Evolutionary conservation across 2,113 vertebrate genomes (phyloP).

Genomic region (Lophius piscatorius): DNA sequence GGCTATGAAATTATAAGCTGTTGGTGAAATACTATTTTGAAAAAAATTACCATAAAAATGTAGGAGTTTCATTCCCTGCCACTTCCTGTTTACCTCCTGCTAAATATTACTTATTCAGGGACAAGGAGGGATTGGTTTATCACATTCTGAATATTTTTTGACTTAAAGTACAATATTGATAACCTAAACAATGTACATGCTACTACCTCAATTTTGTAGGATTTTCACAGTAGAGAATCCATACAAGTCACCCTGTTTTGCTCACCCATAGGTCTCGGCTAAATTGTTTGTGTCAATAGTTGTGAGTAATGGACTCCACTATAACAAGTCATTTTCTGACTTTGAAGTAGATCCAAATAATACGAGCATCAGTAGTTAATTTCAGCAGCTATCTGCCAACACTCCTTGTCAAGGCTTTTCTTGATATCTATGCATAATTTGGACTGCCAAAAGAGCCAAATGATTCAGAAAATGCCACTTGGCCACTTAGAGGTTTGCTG

Average conservation of each 20-base stretch:
- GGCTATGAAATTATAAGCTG: no score
- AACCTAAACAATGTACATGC: slow-evolving; percentile 43
- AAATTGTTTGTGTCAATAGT: slow-evolving; percentile 24
- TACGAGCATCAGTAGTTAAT: slow-evolving; percentile 34
- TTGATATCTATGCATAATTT: slow-evolving; percentile 64
- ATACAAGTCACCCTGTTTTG: slow-evolving; percentile 12
- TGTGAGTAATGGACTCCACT: slow-evolving; percentile 38
- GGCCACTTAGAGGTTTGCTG: slow-evolving; percentile 6
- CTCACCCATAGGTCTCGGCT: slow-evolving; percentile 4
- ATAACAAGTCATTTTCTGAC: slow-evolving; percentile 27
- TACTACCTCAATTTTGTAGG: slow-evolving; percentile 15
- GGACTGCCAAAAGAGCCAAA: slow-evolving; percentile 34
- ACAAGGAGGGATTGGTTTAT: slow-evolving; percentile 30
- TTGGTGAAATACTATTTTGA: no score
- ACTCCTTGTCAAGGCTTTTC: slow-evolving; percentile 46
- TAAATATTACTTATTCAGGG: slow-evolving; percentile 9
- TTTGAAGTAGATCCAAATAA: slow-evolving; percentile 48
- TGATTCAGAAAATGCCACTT: slow-evolving; percentile 35
- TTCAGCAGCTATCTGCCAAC: slow-evolving; percentile 39
- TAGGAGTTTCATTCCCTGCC: no score
- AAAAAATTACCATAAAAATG: no score
- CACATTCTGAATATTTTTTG: slow-evolving; percentile 47
- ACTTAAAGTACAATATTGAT: slow-evolving; percentile 44
- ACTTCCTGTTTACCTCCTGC: neutral
- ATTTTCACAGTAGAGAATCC: slow-evolving; percentile 18